Conservation (phyloP, 1,140 invertebrate genomes). For the Vollenhovia emeryi region DNA sequence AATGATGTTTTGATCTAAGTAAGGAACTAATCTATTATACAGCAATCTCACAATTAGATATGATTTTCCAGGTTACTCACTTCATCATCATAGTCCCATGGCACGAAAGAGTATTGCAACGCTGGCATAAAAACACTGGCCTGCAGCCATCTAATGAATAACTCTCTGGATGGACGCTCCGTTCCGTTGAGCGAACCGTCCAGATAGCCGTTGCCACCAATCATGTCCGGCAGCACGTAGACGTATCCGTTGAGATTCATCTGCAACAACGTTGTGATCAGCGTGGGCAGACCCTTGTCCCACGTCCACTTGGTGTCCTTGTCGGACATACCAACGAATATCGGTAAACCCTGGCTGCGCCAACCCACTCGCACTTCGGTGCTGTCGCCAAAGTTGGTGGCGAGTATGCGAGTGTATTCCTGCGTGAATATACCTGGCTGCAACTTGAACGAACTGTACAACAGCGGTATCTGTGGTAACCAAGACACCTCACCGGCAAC, state of each 20-base stretch:
- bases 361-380: constrained; percentile 91
- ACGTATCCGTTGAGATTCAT: constrained; percentile 94
- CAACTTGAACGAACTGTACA: constrained; percentile 82
- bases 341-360: constrained; percentile 91
- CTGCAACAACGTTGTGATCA: constrained; percentile 93
- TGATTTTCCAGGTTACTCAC: constrained; percentile 71
- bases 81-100: constrained; percentile 94
- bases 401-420: constrained; percentile 88
- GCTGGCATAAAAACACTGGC: constrained; percentile 94
- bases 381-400: constrained; percentile 87
- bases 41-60: not conserved
- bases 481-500: constrained; percentile 94
- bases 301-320: constrained; percentile 93
- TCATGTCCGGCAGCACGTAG: constrained; percentile 95
- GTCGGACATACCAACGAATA: constrained; percentile 96
- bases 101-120: constrained; percentile 94
- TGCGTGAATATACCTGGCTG: constrained; percentile 88
- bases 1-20: not conserved
- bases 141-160: constrained; percentile 97
- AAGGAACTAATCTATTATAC: not conserved
- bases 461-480: constrained; percentile 86
- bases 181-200: constrained; percentile 82
- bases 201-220: constrained; percentile 94
- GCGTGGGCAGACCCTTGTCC: constrained; percentile 91
- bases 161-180: constrained; percentile 88